These are phyloP conservation scores for Achroia grisella DNA, from an alignment of 1,140 invertebrate species.

Conservation along the genomic window DNA sequence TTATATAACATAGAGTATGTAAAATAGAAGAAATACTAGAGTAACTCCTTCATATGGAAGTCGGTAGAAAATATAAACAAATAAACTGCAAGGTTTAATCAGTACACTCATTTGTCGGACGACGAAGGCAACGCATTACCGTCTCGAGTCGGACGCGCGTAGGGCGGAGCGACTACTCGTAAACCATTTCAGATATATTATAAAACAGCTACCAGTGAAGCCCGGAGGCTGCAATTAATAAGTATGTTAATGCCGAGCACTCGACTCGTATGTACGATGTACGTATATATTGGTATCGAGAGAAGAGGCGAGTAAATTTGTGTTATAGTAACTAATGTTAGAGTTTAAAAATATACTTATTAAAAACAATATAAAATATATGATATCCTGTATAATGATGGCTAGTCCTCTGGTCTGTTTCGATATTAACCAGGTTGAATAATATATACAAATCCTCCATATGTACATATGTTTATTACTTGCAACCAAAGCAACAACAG, in stretches of 20 bases:
- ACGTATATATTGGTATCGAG: slow-evolving; percentile 7
- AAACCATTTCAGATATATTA: slow-evolving; percentile 54
- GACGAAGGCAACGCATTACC: slow-evolving; percentile 32
- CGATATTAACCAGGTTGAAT: too few relatives aligned
- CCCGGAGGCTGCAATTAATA: slow-evolving; percentile 54
- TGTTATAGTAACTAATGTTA: too few relatives aligned
- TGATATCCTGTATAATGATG: too few relatives aligned
- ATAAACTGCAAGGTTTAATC: slow-evolving; percentile 46
- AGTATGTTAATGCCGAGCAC: slow-evolving; percentile 41
- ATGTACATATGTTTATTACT: too few relatives aligned
- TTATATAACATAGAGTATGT: too few relatives aligned
- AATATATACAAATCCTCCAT: too few relatives aligned
- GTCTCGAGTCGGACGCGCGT: slow-evolving; percentile 20
- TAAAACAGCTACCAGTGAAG: slow-evolving; percentile 41
- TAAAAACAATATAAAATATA: too few relatives aligned
- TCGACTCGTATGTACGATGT: slow-evolving; percentile 3
- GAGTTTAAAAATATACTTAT: too few relatives aligned
- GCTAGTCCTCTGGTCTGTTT: too few relatives aligned
- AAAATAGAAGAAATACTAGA: too few relatives aligned
- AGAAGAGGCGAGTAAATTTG: slow-evolving; percentile 2
- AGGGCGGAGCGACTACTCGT: slow-evolving; percentile 44
- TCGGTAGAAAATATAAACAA: slow-evolving; percentile 19
- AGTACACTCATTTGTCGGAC: slow-evolving; percentile 50
- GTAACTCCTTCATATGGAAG: too few relatives aligned
- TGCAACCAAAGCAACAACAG: too few relatives aligned